Evolutionary conservation across 1,140 invertebrate genomes (phyloP).

Genomic region (Pogonomyrmex barbatus): DNA sequence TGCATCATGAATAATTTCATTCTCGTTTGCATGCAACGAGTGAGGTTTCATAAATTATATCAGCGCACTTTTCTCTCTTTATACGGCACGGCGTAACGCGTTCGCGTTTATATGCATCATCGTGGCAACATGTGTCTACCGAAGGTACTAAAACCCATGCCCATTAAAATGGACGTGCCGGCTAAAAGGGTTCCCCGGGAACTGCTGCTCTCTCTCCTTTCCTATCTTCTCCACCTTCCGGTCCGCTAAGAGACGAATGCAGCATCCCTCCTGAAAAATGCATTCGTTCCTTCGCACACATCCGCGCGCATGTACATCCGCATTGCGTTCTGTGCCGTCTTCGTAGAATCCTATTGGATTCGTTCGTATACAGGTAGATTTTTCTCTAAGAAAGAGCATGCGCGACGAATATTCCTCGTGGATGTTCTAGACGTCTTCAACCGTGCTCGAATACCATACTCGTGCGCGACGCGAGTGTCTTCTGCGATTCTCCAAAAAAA

Average conservation of each 20-base stretch:
- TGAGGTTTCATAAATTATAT: constrained; percentile 70
- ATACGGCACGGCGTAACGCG: constrained; percentile 33
- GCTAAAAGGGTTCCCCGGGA: constrained; percentile 69
- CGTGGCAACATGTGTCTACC: constrained; percentile 58
- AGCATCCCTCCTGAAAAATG: constrained; percentile 66
- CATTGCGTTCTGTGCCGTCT: constrained; percentile 51
- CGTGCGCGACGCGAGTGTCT: background rate
- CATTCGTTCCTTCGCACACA: constrained; percentile 56
- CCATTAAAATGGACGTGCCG: constrained; percentile 69
- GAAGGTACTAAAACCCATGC: constrained; percentile 55
- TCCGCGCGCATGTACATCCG: constrained; percentile 57
- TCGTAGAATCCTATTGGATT: constrained; percentile 59
- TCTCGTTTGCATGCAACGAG: constrained; percentile 62
- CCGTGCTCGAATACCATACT: background rate
- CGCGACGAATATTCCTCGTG: constrained; percentile 29
- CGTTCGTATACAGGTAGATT: constrained; percentile 5
- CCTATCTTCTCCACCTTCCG: constrained; percentile 19
- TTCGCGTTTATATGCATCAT: constrained; percentile 65
- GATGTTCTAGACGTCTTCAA: constrained; percentile 53
- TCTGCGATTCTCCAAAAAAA: background rate
- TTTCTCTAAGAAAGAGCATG: background rate
- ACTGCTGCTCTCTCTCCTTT: constrained; percentile 28
- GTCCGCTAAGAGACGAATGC: constrained; percentile 53
- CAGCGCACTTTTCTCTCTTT: constrained; percentile 65
- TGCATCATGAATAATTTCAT: constrained; percentile 70